These are phyloP conservation scores for Dendrolimus houi DNA, from an alignment of 2,888 invertebrate genomes.

Conservation along the genomic window DNA sequence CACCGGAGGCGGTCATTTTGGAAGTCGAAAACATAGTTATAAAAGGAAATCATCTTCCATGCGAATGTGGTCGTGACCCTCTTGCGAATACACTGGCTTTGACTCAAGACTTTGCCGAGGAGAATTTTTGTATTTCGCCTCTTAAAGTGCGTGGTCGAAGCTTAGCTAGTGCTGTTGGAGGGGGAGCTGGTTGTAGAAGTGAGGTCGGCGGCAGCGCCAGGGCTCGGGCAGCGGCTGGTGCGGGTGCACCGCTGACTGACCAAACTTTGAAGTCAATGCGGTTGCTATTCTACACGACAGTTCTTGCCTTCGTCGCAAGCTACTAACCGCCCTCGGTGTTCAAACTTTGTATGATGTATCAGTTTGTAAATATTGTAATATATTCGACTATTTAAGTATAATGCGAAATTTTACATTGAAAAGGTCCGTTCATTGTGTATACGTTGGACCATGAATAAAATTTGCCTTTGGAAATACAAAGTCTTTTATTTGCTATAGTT, in stretches of 20 bases:
- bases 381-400: conserved; percentile 46
- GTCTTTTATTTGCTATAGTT: conserved; percentile 19
- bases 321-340: conserved; percentile 58
- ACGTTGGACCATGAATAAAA: conserved; percentile 74
- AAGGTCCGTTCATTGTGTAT: conserved; percentile 74
- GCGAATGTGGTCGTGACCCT: conserved; percentile 89
- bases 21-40: conserved; percentile 84
- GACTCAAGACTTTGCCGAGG: conserved; percentile 79
- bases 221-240: conserved; percentile 41
- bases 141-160: conserved; percentile 87
- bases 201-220: conserved; percentile 56
- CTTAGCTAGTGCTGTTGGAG: conserved; percentile 73
- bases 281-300: conserved; percentile 38
- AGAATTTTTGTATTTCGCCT: conserved; percentile 91
- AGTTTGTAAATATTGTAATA: conserved; percentile 72
- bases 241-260: conserved; percentile 26
- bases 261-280: conserved; percentile 29
- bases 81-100: conserved; percentile 85
- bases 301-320: conserved; percentile 53
- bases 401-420: conserved; percentile 72
- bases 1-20: conserved; percentile 83
- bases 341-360: conserved; percentile 48
- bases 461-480: conserved; percentile 59
- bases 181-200: conserved; percentile 54
- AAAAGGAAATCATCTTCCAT: conserved; percentile 88